These are phyloP conservation scores for Drosophila subquinaria DNA, from an alignment of 2,888 invertebrate species.

Conservation along the genomic window DNA sequence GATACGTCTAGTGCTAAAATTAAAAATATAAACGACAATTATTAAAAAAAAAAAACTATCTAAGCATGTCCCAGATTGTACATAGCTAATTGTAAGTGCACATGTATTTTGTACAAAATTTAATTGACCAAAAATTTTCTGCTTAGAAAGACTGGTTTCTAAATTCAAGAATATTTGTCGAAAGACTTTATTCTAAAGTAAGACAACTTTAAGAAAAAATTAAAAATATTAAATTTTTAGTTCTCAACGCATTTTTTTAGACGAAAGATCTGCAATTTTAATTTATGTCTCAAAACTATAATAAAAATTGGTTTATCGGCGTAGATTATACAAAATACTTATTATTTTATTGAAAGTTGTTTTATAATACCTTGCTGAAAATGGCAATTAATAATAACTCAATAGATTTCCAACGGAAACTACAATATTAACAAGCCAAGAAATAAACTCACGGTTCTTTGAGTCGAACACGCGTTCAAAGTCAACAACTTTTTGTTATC, in stretches of 20 bases:
- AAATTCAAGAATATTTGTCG: no score
- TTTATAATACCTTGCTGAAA: slow-evolving; percentile 5
- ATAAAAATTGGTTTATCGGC: neutral
- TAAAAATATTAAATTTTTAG: neutral
- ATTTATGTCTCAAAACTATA: neutral
- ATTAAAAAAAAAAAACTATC: no score
- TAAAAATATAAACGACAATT: no score
- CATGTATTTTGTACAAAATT: neutral
- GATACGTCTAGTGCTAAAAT: no score
- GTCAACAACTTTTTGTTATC: slow-evolving; percentile 43
- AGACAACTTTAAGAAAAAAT: no score
- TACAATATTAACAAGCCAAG: slow-evolving; percentile 8
- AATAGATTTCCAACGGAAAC: slow-evolving; percentile 24
- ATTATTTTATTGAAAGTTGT: neutral
- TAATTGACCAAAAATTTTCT: neutral
- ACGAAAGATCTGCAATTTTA: neutral
- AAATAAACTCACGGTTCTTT: slow-evolving; percentile 52
- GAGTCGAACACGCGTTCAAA: slow-evolving; percentile 50
- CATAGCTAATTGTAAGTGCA: neutral
- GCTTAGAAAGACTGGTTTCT: no score
- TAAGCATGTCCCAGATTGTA: neutral
- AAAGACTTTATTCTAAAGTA: no score
- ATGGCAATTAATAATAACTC: slow-evolving; percentile 1
- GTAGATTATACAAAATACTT: no score
- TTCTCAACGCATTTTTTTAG: no score